Conservation (phyloP, 2,888 invertebrate species). For the Sphecodes monilicornis region DNA sequence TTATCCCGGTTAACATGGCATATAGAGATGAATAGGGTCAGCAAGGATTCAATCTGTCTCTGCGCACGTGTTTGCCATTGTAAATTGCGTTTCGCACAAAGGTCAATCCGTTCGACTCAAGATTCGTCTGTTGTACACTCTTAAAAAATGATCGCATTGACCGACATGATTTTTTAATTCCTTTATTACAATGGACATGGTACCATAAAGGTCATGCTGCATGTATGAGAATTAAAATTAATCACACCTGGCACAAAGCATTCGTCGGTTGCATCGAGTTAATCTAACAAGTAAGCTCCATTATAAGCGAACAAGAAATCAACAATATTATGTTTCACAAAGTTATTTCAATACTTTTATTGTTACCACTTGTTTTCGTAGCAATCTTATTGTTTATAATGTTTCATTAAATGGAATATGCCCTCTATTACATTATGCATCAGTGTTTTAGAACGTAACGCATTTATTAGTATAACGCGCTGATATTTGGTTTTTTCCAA, state of each 20-base stretch:
- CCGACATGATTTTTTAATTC: conserved; percentile 8
- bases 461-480: no score
- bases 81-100: conserved; percentile 46
- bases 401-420: background rate
- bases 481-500: no score
- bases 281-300: background rate
- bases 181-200: conserved; percentile 22
- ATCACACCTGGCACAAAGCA: conserved; percentile 31
- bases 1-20: conserved; percentile 36
- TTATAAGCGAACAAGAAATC: background rate
- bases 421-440: no score
- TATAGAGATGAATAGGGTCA: conserved; percentile 54
- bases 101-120: conserved; percentile 44
- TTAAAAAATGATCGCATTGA: conserved; percentile 15
- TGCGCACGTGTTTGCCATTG: conserved; percentile 48
- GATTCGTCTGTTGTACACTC: conserved; percentile 20
- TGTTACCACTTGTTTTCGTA: background rate
- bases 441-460: no score
- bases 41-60: conserved; percentile 39
- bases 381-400: background rate
- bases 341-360: background rate
- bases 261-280: background rate
- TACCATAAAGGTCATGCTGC: conserved; percentile 4
- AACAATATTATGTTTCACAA: background rate
- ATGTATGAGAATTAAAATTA: conserved; percentile 55